Base-by-base conservation (phyloP, 2,888 invertebrate genomes). In the Agrochola litura region DNA sequence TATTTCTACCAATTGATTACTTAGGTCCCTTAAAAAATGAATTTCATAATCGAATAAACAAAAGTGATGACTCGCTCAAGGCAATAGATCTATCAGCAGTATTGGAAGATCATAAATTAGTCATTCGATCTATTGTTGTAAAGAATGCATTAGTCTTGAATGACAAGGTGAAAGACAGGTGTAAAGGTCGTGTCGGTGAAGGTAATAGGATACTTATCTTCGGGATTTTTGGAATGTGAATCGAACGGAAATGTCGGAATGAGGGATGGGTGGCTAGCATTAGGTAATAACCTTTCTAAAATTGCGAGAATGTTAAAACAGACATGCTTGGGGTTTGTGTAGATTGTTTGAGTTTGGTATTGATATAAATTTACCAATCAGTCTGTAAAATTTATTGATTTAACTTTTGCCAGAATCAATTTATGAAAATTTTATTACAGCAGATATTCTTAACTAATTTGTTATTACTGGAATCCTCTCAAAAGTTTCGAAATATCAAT, bases 51-150 rank as follows among this genome's bases (percentile, higher is more conserved):
- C 8, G 9, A 78, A 73, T 14, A 37, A n/a, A 12, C 25, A 65
- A 43, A 22, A 63, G 30, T 10, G 52, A 79, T 68, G 79, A 64
- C 25, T 75, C 64, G 25, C 75, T 64, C 64, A 79, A 75, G 79
- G 52, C 41, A 68, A 68, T 10, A 43, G 37, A 63, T n/a, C 14
- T 19, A 19, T 56, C 30, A 14, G 9, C 43, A 43, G 30, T 68
- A 43, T 54, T 54, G n/a, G 49, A 41, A 67, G 43, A 58, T 79
- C 67, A 68, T 79, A 63, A 43, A 71, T 74, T 64, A 73, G 61
- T 82, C 71, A 75, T 49, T 37, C 12, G 19, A 73, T 30, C 74
- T 77, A 83, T 83, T 81, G 80, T 76, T 80, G 6, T 76, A 10
- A 25, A 30, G 83, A 82, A 82, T 82, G 71, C 49, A 72, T 75